phyloP scores from a whole-genome alignment of 2,113 vertebrate genomes.

The Ptilorrhoa leucosticta region DNA sequence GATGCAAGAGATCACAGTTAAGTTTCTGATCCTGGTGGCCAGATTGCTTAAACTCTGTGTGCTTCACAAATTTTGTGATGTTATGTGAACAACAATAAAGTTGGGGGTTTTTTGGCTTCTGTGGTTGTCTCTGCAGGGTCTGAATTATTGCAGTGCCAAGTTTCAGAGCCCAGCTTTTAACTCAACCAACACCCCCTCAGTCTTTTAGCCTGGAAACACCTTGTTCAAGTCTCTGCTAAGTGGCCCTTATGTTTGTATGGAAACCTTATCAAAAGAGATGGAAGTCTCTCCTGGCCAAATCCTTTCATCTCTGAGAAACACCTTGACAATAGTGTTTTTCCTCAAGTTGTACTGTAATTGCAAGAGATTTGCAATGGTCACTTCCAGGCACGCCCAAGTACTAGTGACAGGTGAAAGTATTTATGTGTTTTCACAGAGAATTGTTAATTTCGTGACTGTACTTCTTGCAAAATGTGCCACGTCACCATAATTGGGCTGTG shows the following conservation, averaged over 20 bases:
- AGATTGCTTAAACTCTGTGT: neutral
- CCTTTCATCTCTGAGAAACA: neutral
- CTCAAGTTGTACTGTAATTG: neutral
- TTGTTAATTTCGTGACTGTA: accelerated
- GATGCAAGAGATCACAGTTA: neutral
- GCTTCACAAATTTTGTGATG: neutral
- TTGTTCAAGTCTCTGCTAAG: neutral
- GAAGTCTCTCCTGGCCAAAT: neutral
- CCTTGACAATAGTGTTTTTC: neutral
- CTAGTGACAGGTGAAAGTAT: neutral
- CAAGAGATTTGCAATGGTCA: neutral
- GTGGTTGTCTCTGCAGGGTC: neutral
- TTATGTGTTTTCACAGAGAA: neutral
- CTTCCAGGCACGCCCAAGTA: neutral
- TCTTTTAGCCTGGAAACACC: neutral
- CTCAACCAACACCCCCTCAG: neutral
- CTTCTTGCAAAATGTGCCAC: neutral
- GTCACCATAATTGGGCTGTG: neutral
- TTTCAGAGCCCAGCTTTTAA: neutral
- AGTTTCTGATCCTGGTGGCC: neutral
- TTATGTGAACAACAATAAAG: neutral
- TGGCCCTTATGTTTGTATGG: neutral
- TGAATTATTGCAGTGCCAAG: neutral
- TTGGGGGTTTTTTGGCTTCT: neutral
- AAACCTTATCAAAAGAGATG: neutral